phyloP scores from a whole-genome alignment of 2,888 invertebrate species.

The Sinodicranocentrus sp. region DNA sequence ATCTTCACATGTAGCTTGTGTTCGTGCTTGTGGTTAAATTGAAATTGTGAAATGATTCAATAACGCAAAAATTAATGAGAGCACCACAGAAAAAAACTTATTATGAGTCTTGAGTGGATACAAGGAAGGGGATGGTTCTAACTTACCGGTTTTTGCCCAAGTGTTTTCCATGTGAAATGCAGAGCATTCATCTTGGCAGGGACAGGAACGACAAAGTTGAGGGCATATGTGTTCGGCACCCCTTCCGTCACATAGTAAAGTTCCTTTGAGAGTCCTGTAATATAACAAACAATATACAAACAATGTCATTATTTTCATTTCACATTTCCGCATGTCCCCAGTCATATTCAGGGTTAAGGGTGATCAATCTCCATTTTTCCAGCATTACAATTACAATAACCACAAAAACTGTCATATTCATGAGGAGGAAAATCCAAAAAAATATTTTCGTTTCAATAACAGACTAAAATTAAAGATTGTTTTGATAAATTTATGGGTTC shows the following conservation, averaged over 20 bases:
- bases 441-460: no score
- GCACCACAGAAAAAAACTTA: no score
- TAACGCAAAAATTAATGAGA: no score
- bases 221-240: constrained; percentile 92
- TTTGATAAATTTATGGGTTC: no score
- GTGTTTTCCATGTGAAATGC: constrained; percentile 95
- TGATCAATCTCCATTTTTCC: constrained; percentile 50
- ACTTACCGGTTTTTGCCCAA: constrained; percentile 88
- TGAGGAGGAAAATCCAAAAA: no score
- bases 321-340: background rate
- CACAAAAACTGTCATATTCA: no score
- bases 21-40: no score
- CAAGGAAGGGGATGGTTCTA: no score
- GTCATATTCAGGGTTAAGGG: background rate
- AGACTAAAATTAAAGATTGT: no score
- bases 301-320: constrained; percentile 1
- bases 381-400: constrained; percentile 30
- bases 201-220: constrained; percentile 92
- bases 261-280: constrained; percentile 90
- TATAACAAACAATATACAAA: constrained; percentile 74
- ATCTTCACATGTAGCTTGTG: no score
- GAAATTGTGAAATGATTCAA: no score
- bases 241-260: constrained; percentile 95
- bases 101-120: no score
- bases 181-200: constrained; percentile 91